Conservation (phyloP, 2,113 vertebrate genomes). For the Hippolais icterina region DNA sequence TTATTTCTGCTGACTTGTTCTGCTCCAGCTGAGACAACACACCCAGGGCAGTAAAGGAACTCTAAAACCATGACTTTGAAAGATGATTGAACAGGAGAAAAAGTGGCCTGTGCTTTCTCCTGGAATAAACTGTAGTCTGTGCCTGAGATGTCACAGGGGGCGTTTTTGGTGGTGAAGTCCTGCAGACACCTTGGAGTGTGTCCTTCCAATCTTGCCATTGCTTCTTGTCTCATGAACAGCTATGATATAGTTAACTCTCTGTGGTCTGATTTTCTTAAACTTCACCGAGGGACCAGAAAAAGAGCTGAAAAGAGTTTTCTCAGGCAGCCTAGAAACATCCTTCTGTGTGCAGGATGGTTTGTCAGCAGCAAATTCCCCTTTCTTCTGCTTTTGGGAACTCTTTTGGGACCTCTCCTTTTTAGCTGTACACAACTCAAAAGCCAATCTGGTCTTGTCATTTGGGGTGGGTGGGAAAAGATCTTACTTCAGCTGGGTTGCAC, state of each 20-base stretch:
- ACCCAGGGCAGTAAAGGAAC: not conserved
- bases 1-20: not conserved
- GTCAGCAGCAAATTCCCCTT: not conserved
- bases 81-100: not conserved
- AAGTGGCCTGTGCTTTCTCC: not conserved
- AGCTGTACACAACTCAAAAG: not conserved
- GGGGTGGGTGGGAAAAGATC: not conserved
- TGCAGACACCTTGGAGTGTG: not conserved
- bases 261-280: not conserved
- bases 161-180: rapidly evolving
- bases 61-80: not conserved
- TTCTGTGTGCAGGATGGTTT: not conserved
- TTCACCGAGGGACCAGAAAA: not conserved
- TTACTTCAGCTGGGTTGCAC: not conserved
- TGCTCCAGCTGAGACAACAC: not conserved
- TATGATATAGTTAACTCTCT: not conserved
- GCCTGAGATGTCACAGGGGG: not conserved
- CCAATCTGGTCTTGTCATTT: not conserved
- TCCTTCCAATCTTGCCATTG: not conserved
- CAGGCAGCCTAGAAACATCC: not conserved
- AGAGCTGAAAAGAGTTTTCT: not conserved
- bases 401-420: not conserved
- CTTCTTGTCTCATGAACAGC: not conserved
- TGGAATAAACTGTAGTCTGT: not conserved
- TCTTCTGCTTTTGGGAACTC: not conserved